A percentile compares a stretch with the other conserved stretches of the same genome.
Evolutionary conservation across 2,113 vertebrate species (phyloP).

Genomic region (Cichladusa arquata): DNA sequence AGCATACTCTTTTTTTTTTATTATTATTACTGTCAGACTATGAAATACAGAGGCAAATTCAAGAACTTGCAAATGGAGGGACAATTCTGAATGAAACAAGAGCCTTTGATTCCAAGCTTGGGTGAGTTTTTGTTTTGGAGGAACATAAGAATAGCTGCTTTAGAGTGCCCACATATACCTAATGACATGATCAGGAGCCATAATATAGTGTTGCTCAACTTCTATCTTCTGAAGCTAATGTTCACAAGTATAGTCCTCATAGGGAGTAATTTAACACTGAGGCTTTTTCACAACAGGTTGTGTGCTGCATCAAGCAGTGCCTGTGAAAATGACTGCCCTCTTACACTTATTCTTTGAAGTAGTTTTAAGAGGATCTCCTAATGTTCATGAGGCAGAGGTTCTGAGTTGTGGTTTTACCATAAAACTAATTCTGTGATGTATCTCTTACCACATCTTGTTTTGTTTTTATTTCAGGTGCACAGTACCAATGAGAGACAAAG

Average conservation of each 20-base stretch:
- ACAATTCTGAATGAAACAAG: constrained; percentile 91
- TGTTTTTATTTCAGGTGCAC: constrained; percentile 78
- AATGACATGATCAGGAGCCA: neutral
- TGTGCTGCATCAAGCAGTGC: neutral
- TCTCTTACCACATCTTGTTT: neutral
- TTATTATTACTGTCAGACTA: constrained; percentile 81
- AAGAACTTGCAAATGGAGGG: constrained; percentile 83
- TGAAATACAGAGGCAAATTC: constrained; percentile 94
- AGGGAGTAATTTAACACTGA: neutral
- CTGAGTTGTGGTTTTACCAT: neutral
- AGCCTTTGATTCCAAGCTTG: constrained; percentile 88
- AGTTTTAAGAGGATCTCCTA: neutral
- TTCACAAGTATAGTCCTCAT: neutral
- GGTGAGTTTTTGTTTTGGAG: constrained; percentile 78
- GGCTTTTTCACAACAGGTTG: neutral
- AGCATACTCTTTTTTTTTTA: neutral
- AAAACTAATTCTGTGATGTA: neutral
- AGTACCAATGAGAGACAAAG: constrained; percentile 94
- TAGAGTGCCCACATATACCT: neutral
- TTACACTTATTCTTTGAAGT: neutral
- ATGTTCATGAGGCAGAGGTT: neutral
- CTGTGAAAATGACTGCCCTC: neutral
- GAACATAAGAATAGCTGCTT: neutral
- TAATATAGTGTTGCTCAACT: neutral
- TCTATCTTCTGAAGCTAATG: neutral